phyloP scores from a whole-genome alignment of 2,797 vertebrate species.

The Myripristis murdjan region DNA sequence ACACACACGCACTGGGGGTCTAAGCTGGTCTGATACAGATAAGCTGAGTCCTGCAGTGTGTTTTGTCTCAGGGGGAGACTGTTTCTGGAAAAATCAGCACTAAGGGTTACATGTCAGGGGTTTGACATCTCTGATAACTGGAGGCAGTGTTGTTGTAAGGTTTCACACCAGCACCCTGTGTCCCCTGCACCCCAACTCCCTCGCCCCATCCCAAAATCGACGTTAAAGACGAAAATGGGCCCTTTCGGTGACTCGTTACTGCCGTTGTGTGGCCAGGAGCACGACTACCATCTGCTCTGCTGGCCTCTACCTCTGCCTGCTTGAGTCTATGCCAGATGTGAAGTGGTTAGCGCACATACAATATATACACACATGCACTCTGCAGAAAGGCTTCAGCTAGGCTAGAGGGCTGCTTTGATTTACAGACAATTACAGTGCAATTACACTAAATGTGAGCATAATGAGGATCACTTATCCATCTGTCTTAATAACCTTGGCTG shows the following conservation, averaged over 20 bases:
- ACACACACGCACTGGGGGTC: background rate
- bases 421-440: background rate
- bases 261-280: no score
- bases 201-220: no score
- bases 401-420: background rate
- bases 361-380: background rate
- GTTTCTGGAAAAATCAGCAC: no score
- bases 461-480: conserved; percentile 23
- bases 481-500: conserved; percentile 17
- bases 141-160: background rate
- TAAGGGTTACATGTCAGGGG: no score
- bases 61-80: background rate
- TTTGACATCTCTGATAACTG: background rate
- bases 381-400: background rate
- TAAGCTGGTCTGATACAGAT: background rate
- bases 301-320: no score
- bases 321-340: background rate
- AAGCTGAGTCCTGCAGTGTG: conserved; percentile 7
- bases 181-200: no score
- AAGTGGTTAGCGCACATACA: no score
- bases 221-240: no score
- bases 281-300: no score
- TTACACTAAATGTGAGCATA: conserved; percentile 12
- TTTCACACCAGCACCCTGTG: no score
- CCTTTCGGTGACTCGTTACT: no score